Percentiles rank a stretch among this genome's conserved stretches.
phyloP scores from a whole-genome alignment of 1,140 invertebrate genomes.

The Heliconius congener region DNA sequence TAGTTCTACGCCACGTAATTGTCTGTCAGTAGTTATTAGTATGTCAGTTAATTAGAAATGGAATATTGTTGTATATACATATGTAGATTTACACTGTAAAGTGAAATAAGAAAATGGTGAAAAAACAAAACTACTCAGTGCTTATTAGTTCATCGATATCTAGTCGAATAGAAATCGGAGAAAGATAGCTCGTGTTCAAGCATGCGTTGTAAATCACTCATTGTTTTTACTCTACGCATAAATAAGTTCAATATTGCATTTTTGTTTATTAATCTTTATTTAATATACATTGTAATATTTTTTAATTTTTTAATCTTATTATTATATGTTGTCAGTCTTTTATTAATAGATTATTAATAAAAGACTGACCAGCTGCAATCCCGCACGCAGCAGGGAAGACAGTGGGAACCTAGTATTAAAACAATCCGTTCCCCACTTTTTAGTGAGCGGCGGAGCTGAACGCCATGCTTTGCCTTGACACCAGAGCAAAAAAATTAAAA shows the following conservation, averaged over 20 bases:
- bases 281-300: too few species aligned
- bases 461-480: background rate
- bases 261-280: background rate
- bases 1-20: too few species aligned
- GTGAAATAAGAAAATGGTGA: background rate
- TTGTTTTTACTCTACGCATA: conserved; percentile 7
- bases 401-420: background rate
- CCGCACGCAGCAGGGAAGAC: background rate
- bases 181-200: conserved; percentile 20
- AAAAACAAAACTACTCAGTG: background rate
- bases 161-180: conserved; percentile 23
- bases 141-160: conserved; percentile 1
- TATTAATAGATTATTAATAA: too few species aligned
- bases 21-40: too few species aligned
- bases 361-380: background rate
- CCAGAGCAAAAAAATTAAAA: background rate
- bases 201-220: conserved; percentile 31
- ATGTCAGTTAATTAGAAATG: too few species aligned
- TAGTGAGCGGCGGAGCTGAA: background rate
- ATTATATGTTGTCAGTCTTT: too few species aligned
- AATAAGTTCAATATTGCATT: background rate
- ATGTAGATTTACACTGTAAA: background rate
- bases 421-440: background rate
- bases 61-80: too few species aligned
- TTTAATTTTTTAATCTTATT: too few species aligned